Conservation (phyloP, 2,888 invertebrate genomes). For the Brachyptera risi region DNA sequence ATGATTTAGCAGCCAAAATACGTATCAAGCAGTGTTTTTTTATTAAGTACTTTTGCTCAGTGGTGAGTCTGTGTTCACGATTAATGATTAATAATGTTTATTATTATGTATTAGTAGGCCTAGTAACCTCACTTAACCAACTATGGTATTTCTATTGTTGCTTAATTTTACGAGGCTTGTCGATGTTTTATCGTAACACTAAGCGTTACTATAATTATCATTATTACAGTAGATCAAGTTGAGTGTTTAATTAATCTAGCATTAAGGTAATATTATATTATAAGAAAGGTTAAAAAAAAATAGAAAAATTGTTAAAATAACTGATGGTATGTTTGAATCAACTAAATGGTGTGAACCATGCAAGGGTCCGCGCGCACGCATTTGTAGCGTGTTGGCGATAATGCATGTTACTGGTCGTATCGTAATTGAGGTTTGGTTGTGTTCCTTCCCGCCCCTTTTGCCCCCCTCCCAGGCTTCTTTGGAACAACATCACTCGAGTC, state of each 20-base stretch:
- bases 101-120: background rate
- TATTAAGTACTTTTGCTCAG: background rate
- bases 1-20: background rate
- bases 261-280: conserved; percentile 19
- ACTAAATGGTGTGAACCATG: conserved; percentile 36
- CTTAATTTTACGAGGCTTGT: conserved; percentile 2
- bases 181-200: conserved; percentile 11
- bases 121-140: background rate
- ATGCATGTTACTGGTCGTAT: conserved; percentile 6
- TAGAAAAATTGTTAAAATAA: conserved; percentile 36
- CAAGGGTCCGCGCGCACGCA: conserved; percentile 26
- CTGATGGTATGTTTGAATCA: background rate
- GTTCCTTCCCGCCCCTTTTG: background rate
- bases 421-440: background rate
- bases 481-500: background rate
- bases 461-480: background rate
- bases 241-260: conserved; percentile 14
- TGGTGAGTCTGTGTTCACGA: conserved; percentile 2
- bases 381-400: too few species aligned
- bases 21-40: conserved; percentile 6
- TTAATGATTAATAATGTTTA: background rate
- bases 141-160: conserved; percentile 11
- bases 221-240: conserved; percentile 3
- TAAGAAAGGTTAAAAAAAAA: conserved; percentile 25
- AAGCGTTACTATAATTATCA: conserved; percentile 5